These are phyloP conservation scores for Melanotus villosus DNA, from an alignment of 2,888 invertebrate genomes.

Conservation along the genomic window DNA sequence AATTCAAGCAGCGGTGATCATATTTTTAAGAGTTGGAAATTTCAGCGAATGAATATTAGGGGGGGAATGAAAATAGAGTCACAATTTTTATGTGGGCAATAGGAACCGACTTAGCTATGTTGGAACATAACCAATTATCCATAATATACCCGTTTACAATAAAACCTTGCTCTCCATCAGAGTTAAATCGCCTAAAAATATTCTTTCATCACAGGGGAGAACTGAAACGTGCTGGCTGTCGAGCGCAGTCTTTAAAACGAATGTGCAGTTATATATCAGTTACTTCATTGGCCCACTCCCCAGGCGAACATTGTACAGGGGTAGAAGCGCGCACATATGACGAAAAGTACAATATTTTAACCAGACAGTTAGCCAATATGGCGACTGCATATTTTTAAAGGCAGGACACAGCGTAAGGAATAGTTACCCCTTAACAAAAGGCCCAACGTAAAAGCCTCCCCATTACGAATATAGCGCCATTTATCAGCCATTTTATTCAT, in stretches of 20 bases:
- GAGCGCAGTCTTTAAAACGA: slow-evolving; percentile 41
- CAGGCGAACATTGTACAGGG: slow-evolving; percentile 27
- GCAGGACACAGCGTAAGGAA: neutral
- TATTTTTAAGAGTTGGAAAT: slow-evolving; percentile 11
- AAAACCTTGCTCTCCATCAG: slow-evolving; percentile 40
- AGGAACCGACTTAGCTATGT: slow-evolving; percentile 20
- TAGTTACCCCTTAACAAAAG: neutral
- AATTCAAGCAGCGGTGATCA: too few species aligned
- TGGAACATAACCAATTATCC: slow-evolving; percentile 41
- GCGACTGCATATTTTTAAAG: slow-evolving; percentile 26
- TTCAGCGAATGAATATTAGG: neutral
- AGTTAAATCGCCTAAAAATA: slow-evolving; percentile 45
- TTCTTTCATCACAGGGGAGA: slow-evolving; percentile 36
- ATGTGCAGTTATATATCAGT: slow-evolving; percentile 42
- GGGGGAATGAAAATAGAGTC: slow-evolving; percentile 7
- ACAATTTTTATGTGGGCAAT: slow-evolving; percentile 9
- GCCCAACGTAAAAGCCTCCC: neutral
- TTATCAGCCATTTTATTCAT: slow-evolving; percentile 8
- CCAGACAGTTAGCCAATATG: slow-evolving; percentile 29
- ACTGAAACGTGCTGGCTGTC: slow-evolving; percentile 42
- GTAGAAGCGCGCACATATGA: slow-evolving; percentile 29
- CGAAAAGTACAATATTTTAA: slow-evolving; percentile 39
- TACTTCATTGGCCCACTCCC: slow-evolving; percentile 39
- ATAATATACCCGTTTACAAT: slow-evolving; percentile 36
- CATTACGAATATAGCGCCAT: slow-evolving; percentile 15